Evolutionary conservation across 2,113 vertebrate species (phyloP), one percentile per base, ranked within the genome.

Genomic region (Miniopterus natalensis): DNA sequence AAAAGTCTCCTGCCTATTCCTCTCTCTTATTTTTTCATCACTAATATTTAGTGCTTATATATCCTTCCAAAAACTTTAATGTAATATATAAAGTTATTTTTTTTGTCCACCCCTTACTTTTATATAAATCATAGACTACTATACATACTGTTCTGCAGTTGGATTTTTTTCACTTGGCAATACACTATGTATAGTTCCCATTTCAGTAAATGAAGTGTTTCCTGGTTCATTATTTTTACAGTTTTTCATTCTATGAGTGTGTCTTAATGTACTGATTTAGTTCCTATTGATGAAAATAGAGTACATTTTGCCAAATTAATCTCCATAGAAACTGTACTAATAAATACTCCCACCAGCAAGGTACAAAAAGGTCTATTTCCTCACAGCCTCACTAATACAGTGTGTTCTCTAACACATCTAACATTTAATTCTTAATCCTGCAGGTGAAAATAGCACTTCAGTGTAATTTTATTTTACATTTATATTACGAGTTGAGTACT

Each of bases 381-480:
- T 74, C 45, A 89, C 2, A 95, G 74, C 1, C n/a, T 94, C 6
- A 25, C 15, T 88, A 49, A 73, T 21, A 55, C 11, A 59, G 8
- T 53, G 0, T 47, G 15, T 57, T 78, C 77, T 36, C 3, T 49
- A 61, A 79, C 2, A 86, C 31, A 81, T 9, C 15, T 55, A 90
- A 49, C 8, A 80, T 83, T 90, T 74, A 87, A 83, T 66, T 63
- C 17, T 27, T 68, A 85, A 80, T 74, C 63, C 77, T 61, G 74
- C 0, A 84, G 7, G 53, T 68, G 15, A 77, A 83, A 86, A 57
- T 42, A 27, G 27, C 27, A 40, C 74, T 84, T 47, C 0, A 80
- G 12, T 47, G 8, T 40, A 59, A 65, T 51, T 95, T 88, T 88
- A 65, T 71, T 85, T 95, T 96, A 53, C 66, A 88, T 57, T 59